Evolutionary conservation across 2,113 vertebrate genomes (phyloP).

Genomic region (Tyrannus savana): DNA sequence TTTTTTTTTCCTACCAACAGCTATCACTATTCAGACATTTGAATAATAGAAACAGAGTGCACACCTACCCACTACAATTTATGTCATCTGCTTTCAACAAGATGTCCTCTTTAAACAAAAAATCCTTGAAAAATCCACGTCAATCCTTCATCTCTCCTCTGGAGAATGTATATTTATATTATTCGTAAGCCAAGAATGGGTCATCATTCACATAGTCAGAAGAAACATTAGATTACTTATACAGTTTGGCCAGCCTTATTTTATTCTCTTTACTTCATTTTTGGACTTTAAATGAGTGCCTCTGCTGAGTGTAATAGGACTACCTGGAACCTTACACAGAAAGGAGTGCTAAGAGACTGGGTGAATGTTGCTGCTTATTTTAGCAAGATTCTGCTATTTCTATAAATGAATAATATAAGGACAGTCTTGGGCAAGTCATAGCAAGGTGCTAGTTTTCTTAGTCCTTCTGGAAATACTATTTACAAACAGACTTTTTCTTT

Average conservation of each 20-base stretch:
- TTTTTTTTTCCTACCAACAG: background rate
- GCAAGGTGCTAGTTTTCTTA: background rate
- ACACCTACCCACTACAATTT: background rate
- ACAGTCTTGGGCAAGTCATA: background rate
- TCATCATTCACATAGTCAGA: conserved; percentile 34
- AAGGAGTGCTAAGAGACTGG: background rate
- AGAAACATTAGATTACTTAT: background rate
- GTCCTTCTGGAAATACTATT: background rate
- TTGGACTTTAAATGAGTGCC: background rate
- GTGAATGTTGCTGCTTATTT: background rate
- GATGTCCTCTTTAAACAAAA: background rate
- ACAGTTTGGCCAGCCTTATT: background rate
- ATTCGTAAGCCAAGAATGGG: conserved; percentile 38
- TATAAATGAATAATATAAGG: background rate
- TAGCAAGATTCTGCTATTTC: background rate
- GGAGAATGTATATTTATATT: conserved; percentile 36
- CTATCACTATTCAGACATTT: background rate
- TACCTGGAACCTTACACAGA: background rate
- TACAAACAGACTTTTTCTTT: background rate
- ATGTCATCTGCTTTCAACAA: conserved; percentile 33
- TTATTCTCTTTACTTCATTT: background rate
- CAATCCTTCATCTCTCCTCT: conserved; percentile 43
- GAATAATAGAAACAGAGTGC: background rate
- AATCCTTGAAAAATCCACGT: background rate
- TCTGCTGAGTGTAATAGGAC: background rate